phyloP scores from a whole-genome alignment of 2,888 invertebrate genomes.

The Polydrusus pterygomalis region DNA sequence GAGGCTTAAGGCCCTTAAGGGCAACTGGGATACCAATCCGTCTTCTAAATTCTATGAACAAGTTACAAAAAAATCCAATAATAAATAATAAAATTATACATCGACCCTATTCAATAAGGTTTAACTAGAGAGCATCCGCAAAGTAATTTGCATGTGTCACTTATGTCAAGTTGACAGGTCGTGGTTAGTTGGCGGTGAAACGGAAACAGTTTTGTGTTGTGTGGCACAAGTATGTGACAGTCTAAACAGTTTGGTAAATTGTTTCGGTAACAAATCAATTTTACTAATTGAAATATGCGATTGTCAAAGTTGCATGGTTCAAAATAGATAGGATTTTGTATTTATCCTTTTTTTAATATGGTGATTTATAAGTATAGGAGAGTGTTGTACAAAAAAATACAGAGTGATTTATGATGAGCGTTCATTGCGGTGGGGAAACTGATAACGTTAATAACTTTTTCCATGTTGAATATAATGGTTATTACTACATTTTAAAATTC shows the following conservation, averaged over 20 bases:
- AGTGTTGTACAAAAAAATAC: too few species aligned
- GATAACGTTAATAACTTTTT: too few species aligned
- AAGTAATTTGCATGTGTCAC: constrained; percentile 28
- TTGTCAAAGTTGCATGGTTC: not conserved
- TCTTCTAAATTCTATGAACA: too few species aligned
- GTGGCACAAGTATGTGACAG: constrained; percentile 15
- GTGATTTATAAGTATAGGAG: not conserved
- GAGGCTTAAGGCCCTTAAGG: too few species aligned
- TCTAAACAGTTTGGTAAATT: constrained; percentile 28
- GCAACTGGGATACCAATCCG: too few species aligned
- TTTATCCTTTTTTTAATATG: not conserved
- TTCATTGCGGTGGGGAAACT: too few species aligned
- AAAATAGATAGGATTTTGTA: not conserved
- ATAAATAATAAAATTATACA: too few species aligned
- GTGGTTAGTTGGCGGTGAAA: constrained; percentile 28
- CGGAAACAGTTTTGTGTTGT: constrained; percentile 21
- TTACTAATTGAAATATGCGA: constrained; percentile 7
- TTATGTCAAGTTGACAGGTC: constrained; percentile 31
- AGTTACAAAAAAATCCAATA: too few species aligned
- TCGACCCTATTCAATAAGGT: not conserved
- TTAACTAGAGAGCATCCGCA: constrained; percentile 27
- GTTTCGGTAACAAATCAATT: constrained; percentile 34
- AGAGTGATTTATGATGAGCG: too few species aligned
- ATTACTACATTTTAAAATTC: too few species aligned
- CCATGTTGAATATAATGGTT: too few species aligned